Evolutionary conservation across 2,797 vertebrate genomes (phyloP).

Genomic region (Tenualosa thibaudeaui): DNA sequence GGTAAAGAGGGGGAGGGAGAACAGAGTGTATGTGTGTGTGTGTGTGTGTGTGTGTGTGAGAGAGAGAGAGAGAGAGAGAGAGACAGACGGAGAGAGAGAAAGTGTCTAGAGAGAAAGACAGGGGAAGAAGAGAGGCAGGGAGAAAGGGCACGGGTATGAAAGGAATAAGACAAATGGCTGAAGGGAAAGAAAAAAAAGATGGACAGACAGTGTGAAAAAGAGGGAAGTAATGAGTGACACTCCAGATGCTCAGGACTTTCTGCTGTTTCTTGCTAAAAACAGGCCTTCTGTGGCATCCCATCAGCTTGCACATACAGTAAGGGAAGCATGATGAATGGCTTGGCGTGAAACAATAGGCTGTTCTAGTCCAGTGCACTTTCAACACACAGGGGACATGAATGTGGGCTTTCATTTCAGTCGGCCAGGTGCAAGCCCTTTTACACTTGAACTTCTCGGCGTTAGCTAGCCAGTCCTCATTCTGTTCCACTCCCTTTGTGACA

Average conservation of each 20-base stretch:
- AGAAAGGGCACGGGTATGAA: not conserved
- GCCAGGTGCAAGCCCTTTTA: slow-evolving; percentile 80
- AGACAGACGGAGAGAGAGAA: not conserved
- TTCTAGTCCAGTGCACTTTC: slow-evolving; percentile 68
- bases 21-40: slow-evolving; percentile 43
- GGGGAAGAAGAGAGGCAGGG: not conserved
- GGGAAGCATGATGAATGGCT: slow-evolving; percentile 70
- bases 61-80: no score
- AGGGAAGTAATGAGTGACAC: slow-evolving; percentile 12
- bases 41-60: not conserved
- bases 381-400: slow-evolving; percentile 75
- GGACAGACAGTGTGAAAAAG: not conserved
- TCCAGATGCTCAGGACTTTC: not conserved
- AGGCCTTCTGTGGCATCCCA: not conserved
- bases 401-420: slow-evolving; percentile 66
- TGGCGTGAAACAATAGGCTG: slow-evolving; percentile 64
- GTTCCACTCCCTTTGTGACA: slow-evolving; percentile 62
- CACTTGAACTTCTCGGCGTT: slow-evolving; percentile 70
- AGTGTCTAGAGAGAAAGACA: not conserved
- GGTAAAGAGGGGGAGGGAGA: not conserved
- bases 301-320: slow-evolving; percentile 60
- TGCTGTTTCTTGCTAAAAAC: not conserved
- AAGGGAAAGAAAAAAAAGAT: not conserved
- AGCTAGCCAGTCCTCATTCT: slow-evolving; percentile 61
- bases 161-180: not conserved